Evolutionary conservation across 1,140 invertebrate genomes (phyloP).

Genomic region (Bicyclus anynana): DNA sequence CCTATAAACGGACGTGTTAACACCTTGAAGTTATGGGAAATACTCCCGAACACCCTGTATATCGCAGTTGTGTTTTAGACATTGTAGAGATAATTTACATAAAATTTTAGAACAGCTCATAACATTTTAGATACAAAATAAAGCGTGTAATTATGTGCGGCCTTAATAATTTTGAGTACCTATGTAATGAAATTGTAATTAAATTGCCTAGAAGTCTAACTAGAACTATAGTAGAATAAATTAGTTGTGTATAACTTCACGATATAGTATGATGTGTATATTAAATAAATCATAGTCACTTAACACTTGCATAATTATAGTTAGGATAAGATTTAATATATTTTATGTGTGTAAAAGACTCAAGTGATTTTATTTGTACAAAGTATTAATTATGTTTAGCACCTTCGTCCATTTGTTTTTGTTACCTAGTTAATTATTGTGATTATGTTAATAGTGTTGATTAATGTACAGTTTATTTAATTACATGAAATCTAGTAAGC

Average conservation of each 20-base stretch:
- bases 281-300: background rate
- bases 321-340: background rate
- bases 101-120: too few relatives aligned
- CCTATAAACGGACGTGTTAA: too few relatives aligned
- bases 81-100: too few relatives aligned
- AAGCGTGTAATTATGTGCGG: too few relatives aligned
- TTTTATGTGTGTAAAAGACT: conserved; percentile 13
- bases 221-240: background rate
- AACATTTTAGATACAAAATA: too few relatives aligned
- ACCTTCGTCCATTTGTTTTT: too few relatives aligned
- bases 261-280: background rate
- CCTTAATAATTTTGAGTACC: too few relatives aligned
- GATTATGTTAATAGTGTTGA: conserved; percentile 4
- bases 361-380: conserved; percentile 30
- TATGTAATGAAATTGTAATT: background rate
- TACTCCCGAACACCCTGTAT: too few relatives aligned
- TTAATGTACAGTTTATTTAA: conserved; percentile 8
- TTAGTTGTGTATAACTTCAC: background rate
- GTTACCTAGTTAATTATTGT: conserved; percentile 11
- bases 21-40: too few relatives aligned
- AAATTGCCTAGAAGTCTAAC: background rate
- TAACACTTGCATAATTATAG: background rate
- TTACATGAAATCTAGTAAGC: conserved; percentile 3
- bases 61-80: too few relatives aligned
- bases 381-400: conserved; percentile 14